Evolutionary conservation across 1,140 invertebrate species (phyloP).

Genomic region (Drosophila ercepeae): DNA sequence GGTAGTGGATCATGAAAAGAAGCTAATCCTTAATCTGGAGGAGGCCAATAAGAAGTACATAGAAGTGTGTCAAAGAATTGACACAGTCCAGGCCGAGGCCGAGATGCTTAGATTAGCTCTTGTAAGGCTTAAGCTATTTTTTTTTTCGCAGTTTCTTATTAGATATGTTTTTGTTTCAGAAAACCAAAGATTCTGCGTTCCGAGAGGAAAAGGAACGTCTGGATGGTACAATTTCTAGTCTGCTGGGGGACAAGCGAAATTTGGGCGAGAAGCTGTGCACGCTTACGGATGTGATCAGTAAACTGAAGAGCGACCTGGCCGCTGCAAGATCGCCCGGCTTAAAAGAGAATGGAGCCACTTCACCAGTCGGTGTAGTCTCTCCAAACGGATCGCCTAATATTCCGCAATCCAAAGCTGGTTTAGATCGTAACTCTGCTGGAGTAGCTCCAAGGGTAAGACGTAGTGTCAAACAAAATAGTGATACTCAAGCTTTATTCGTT

Average conservation of each 20-base stretch:
- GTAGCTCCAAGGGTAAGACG: conserved; percentile 28
- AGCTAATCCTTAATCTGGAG: background rate
- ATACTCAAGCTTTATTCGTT: background rate
- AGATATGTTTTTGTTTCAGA: conserved; percentile 10
- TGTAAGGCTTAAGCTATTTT: conserved; percentile 7
- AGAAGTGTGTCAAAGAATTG: background rate
- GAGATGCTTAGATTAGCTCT: conserved; percentile 11
- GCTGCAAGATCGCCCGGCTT: background rate
- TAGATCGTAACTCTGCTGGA: conserved; percentile 33
- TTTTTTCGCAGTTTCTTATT: background rate
- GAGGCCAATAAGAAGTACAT: conserved; percentile 3
- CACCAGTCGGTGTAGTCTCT: no score
- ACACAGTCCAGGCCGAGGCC: conserved; percentile 13
- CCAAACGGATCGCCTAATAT: no score
- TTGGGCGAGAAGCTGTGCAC: conserved; percentile 54
- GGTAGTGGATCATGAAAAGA: background rate
- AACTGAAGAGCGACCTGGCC: conserved; percentile 35
- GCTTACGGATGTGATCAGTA: conserved; percentile 38
- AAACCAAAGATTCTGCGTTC: conserved; percentile 26
- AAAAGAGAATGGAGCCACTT: background rate
- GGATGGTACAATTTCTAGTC: conserved; percentile 44
- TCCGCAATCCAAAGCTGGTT: conserved; percentile 19
- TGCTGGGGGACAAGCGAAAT: conserved; percentile 52
- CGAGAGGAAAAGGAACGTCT: conserved; percentile 6
- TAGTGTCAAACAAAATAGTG: background rate